phyloP scores from a whole-genome alignment of 2,888 invertebrate species.

The Parochlus steinenii region DNA sequence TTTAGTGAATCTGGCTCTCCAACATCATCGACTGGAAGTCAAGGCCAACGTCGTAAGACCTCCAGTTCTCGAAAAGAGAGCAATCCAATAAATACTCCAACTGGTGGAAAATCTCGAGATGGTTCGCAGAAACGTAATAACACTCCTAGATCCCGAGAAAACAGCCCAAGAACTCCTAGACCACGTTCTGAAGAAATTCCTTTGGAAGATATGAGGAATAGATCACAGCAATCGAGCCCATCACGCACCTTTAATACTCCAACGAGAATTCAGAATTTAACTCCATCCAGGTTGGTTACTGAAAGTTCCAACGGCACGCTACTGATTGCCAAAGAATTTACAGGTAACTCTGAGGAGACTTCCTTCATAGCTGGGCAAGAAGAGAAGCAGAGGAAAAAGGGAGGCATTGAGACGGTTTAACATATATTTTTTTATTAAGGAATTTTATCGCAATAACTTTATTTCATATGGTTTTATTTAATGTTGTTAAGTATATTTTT shows the following conservation, averaged over 20 bases:
- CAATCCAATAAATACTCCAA: slow-evolving; percentile 5
- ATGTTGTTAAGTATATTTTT: no score
- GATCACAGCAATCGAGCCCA: slow-evolving; percentile 28
- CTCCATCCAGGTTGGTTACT: slow-evolving; percentile 23
- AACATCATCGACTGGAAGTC: not conserved
- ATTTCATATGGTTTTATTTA: no score
- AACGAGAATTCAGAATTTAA: slow-evolving; percentile 34
- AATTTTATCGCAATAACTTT: no score
- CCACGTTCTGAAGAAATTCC: slow-evolving; percentile 69
- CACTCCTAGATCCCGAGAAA: slow-evolving; percentile 43
- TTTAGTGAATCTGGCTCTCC: not conserved
- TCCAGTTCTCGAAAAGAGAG: slow-evolving; percentile 1
- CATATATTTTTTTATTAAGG: no score
- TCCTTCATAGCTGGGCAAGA: slow-evolving; percentile 52
- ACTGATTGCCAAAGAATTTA: slow-evolving; percentile 10
- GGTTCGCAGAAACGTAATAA: slow-evolving; percentile 25
- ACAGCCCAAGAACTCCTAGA: slow-evolving; percentile 53
- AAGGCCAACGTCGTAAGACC: not conserved
- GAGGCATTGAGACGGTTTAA: slow-evolving; percentile 35
- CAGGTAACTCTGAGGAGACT: slow-evolving; percentile 50
- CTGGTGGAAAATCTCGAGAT: slow-evolving; percentile 24
- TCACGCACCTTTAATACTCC: slow-evolving; percentile 22
- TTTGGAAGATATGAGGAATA: slow-evolving; percentile 58
- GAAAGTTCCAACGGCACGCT: slow-evolving; percentile 20
- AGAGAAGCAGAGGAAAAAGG: slow-evolving; percentile 30